These are phyloP conservation scores for Phocoena phocoena DNA, from an alignment of 2,113 vertebrate genomes.

Conservation along the genomic window DNA sequence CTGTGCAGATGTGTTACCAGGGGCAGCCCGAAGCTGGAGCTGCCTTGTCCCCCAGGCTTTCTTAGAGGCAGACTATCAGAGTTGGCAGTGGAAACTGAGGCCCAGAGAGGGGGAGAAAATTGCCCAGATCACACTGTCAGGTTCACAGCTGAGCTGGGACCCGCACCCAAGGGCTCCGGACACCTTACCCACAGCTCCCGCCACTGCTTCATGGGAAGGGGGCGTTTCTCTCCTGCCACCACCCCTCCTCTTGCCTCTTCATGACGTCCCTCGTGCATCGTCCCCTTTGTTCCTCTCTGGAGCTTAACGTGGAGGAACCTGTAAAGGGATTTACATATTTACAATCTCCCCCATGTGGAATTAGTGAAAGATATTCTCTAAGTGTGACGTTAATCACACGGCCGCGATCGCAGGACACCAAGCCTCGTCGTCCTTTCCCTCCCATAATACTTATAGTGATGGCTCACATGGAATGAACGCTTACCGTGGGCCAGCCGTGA, in stretches of 20 bases:
- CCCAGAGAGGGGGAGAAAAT: background rate
- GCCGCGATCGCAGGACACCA: rapidly evolving
- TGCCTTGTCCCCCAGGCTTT: background rate
- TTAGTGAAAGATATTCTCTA: background rate
- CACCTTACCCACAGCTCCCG: too few relatives aligned
- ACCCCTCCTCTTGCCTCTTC: rapidly evolving
- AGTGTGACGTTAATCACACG: rapidly evolving
- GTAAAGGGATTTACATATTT: background rate
- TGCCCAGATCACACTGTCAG: rapidly evolving
- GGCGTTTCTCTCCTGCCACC: rapidly evolving
- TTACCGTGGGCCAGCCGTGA: rapidly evolving
- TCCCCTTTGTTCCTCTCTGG: background rate
- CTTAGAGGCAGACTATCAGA: background rate
- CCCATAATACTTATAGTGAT: rapidly evolving
- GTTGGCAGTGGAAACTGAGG: background rate
- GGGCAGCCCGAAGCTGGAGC: background rate
- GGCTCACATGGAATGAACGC: rapidly evolving
- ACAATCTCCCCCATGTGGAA: rapidly evolving
- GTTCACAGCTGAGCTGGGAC: background rate
- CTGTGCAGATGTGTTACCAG: rapidly evolving
- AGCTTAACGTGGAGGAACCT: background rate
- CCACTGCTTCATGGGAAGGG: rapidly evolving
- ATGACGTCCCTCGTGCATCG: rapidly evolving
- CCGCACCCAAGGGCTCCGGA: background rate
- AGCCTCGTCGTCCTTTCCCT: background rate